Conservation (phyloP, 2,113 vertebrate species). For the Cynoglossus semilaevis region DNA sequence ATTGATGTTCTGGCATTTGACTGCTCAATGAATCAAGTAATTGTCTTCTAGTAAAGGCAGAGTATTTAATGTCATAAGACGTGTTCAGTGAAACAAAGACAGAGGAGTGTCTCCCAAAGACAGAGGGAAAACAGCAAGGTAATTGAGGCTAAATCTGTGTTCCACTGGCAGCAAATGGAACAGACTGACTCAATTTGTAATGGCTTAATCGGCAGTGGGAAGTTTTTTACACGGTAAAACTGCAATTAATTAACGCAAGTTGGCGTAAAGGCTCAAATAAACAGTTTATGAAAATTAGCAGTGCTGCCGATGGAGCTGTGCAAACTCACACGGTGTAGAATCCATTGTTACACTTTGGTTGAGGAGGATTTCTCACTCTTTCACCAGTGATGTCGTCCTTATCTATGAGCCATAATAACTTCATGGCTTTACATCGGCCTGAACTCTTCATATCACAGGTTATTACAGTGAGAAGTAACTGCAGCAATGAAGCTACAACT, state of each 20-base stretch:
- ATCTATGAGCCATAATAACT: constrained; percentile 12
- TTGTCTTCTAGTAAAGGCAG: background rate
- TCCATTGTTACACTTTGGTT: background rate
- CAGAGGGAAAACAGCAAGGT: constrained; percentile 27
- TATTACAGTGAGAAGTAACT: constrained; percentile 12
- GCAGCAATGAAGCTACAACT: constrained; percentile 5
- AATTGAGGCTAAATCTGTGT: constrained; percentile 34
- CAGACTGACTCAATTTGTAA: constrained; percentile 13
- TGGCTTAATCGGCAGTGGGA: constrained; percentile 22
- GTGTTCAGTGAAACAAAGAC: constrained; percentile 3
- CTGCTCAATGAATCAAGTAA: background rate
- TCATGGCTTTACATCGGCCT: background rate
- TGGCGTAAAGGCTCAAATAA: constrained; percentile 28
- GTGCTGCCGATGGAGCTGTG: constrained; percentile 1
- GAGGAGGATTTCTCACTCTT: background rate
- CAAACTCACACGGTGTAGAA: constrained; percentile 4
- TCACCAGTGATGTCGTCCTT: background rate
- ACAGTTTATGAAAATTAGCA: constrained; percentile 25
- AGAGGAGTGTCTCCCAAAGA: constrained; percentile 11
- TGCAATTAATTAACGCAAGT: constrained; percentile 27
- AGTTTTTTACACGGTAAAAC: constrained; percentile 20
- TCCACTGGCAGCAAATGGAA: constrained; percentile 21
- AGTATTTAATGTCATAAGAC: background rate
- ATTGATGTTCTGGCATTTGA: background rate
- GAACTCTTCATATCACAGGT: constrained; percentile 1